Conservation (phyloP, 2,888 invertebrate genomes). For the Rhabditoides inermis region DNA sequence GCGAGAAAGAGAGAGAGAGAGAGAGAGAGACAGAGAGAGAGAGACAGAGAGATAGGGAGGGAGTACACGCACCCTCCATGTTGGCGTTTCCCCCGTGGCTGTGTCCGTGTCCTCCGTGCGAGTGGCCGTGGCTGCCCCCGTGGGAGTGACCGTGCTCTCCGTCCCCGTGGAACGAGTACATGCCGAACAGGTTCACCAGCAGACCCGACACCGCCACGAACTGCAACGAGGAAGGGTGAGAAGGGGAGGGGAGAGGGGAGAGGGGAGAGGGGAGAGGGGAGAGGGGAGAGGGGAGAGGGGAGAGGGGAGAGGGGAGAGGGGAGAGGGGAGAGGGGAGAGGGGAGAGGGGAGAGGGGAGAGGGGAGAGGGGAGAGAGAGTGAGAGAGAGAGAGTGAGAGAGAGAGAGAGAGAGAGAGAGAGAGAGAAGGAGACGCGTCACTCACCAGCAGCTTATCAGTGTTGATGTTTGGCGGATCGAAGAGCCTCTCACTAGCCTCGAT, state of each 20-base stretch:
- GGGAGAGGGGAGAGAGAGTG: too few relatives aligned
- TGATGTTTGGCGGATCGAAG: constrained; percentile 59
- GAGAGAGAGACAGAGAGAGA: too few relatives aligned
- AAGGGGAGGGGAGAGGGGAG: too few relatives aligned
- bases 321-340: too few relatives aligned
- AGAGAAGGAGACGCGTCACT: not conserved
- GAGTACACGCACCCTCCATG: constrained; percentile 58
- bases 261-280: too few relatives aligned
- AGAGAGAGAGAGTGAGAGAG: too few relatives aligned
- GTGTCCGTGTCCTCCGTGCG: constrained; percentile 45
- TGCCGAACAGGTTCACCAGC: constrained; percentile 60
- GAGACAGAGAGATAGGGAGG: too few relatives aligned
- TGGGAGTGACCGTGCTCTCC: constrained; percentile 47
- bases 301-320: too few relatives aligned
- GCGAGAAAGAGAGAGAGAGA: too few relatives aligned
- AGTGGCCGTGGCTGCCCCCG: constrained; percentile 30
- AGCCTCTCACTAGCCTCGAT: constrained; percentile 58
- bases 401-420: too few relatives aligned
- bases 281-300: too few relatives aligned
- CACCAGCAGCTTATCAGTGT: constrained; percentile 58
- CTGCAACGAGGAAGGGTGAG: constrained; percentile 44
- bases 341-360: too few relatives aligned
- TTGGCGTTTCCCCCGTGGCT: constrained; percentile 56
- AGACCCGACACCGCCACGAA: constrained; percentile 59
- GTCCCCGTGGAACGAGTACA: constrained; percentile 57